phyloP scores from a whole-genome alignment of 2,888 invertebrate species.

The Troides helena region DNA sequence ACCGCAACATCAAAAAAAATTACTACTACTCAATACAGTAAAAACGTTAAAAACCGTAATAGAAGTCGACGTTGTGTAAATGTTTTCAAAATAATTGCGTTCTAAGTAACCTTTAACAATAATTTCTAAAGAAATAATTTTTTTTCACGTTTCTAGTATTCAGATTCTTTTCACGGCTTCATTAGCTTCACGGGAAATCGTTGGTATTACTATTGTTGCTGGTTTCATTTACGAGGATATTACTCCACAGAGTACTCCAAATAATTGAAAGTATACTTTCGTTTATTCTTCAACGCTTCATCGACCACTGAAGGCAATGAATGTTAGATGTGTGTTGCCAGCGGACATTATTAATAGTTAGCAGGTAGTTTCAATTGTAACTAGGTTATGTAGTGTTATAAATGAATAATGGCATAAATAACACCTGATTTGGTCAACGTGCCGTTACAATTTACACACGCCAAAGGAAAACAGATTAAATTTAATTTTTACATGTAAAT shows the following conservation, averaged over 20 bases:
- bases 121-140: neutral
- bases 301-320: constrained; percentile 26
- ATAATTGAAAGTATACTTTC: constrained; percentile 28
- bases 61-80: neutral
- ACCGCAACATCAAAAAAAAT: too few relatives aligned
- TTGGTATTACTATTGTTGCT: neutral
- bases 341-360: constrained; percentile 16
- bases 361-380: constrained; percentile 7
- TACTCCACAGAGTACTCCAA: constrained; percentile 17
- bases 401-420: constrained; percentile 25
- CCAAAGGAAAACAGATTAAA: constrained; percentile 16
- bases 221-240: constrained; percentile 11
- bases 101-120: neutral
- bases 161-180: neutral
- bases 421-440: constrained; percentile 19
- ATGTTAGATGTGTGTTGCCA: constrained; percentile 22
- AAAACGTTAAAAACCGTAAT: too few relatives aligned
- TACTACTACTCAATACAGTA: too few relatives aligned
- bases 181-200: neutral
- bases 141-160: neutral
- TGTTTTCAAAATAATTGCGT: neutral
- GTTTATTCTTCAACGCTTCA: constrained; percentile 21
- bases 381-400: constrained; percentile 22
- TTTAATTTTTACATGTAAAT: constrained; percentile 25
- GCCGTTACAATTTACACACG: constrained; percentile 21